Conservation (phyloP, 2,113 vertebrate genomes). For the Pomatorhinus ruficollis region DNA sequence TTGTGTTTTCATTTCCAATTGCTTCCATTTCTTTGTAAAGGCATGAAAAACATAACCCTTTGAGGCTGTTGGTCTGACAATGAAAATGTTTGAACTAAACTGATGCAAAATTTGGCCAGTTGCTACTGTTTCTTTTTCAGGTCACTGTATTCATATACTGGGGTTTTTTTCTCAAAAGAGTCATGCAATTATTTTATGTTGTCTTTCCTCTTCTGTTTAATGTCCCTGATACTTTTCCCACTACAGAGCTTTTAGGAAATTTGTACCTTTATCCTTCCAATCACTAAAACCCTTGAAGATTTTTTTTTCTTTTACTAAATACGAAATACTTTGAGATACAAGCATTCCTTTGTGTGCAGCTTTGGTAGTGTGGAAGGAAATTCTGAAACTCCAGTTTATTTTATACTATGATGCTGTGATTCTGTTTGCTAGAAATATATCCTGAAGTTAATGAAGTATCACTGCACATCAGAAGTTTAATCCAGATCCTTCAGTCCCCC, state of each 20-base stretch:
- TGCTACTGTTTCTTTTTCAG: background rate
- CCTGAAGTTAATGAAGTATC: background rate
- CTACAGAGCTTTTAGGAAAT: background rate
- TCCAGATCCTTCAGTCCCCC: background rate
- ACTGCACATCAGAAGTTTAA: background rate
- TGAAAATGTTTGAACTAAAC: background rate
- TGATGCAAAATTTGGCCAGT: background rate
- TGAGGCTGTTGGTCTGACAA: background rate
- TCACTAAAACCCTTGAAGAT: background rate
- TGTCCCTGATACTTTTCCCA: background rate
- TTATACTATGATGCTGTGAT: background rate
- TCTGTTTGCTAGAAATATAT: background rate
- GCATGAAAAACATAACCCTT: background rate
- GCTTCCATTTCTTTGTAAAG: background rate
- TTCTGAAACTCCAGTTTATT: background rate
- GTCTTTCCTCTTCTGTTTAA: background rate
- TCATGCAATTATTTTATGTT: background rate
- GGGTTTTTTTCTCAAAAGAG: background rate
- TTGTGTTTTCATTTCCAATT: background rate
- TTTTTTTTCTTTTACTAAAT: background rate
- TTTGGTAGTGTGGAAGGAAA: background rate
- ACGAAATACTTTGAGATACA: background rate
- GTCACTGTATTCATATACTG: background rate
- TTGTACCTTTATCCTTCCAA: background rate
- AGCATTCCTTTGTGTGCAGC: background rate